Percentiles rank a stretch among this genome's conserved stretches.
These are phyloP conservation scores for Selene dorsalis DNA, from an alignment of 2,797 vertebrate genomes.

Conservation along the genomic window DNA sequence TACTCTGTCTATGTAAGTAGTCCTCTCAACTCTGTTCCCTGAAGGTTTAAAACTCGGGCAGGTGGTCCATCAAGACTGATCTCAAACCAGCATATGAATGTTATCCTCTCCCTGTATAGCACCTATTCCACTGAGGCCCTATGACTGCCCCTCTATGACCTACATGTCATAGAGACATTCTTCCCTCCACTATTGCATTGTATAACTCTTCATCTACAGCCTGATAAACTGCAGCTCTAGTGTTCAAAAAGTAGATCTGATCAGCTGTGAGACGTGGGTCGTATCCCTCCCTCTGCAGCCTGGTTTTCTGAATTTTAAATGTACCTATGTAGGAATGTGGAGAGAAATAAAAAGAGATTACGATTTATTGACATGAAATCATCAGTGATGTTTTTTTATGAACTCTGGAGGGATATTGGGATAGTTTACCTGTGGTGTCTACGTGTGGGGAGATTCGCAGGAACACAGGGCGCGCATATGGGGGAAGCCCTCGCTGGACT, in stretches of 20 bases:
- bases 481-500: slow-evolving; percentile 87
- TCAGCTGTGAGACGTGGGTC: slow-evolving; percentile 88
- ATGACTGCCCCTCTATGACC: slow-evolving; percentile 19
- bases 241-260: slow-evolving; percentile 90
- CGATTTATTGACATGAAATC: neutral
- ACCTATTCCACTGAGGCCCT: slow-evolving; percentile 43
- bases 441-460: slow-evolving; percentile 90
- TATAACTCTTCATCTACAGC: slow-evolving; percentile 84
- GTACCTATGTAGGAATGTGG: slow-evolving; percentile 83
- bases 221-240: slow-evolving; percentile 84
- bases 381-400: neutral
- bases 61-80: slow-evolving; percentile 32
- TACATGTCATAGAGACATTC: slow-evolving; percentile 85
- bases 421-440: slow-evolving; percentile 90
- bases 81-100: slow-evolving; percentile 7
- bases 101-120: slow-evolving; percentile 28
- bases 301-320: slow-evolving; percentile 96
- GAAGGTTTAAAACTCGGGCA: slow-evolving; percentile 54
- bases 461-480: slow-evolving; percentile 92
- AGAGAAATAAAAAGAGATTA: slow-evolving; percentile 15
- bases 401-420: neutral
- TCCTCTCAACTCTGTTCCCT: slow-evolving; percentile 56
- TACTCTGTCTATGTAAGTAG: slow-evolving; percentile 62
- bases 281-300: slow-evolving; percentile 90
- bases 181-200: slow-evolving; percentile 83